Evolutionary conservation across 2,113 vertebrate genomes (phyloP).

Genomic region (Genyomyrus donnyi): DNA sequence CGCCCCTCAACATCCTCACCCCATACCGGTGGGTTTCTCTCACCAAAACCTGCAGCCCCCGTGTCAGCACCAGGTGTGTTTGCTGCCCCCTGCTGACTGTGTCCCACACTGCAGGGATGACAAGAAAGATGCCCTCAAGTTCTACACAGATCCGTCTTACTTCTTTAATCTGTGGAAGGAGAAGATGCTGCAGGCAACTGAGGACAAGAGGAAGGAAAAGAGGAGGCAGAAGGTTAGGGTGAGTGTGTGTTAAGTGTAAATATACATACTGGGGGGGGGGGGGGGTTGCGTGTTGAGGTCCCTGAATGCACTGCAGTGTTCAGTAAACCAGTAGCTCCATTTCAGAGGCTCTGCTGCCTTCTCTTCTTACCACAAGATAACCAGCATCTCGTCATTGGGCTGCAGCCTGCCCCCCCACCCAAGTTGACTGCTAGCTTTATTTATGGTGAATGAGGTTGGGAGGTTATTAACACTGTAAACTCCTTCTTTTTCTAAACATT

Average conservation of each 20-base stretch:
- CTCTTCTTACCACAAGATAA: not conserved
- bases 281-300: not conserved
- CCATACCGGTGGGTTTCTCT: slow-evolving; percentile 67
- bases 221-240: slow-evolving; percentile 77
- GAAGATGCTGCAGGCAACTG: slow-evolving; percentile 90
- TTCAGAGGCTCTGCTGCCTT: not conserved
- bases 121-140: slow-evolving; percentile 83
- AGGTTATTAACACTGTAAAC: not conserved
- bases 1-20: slow-evolving; percentile 81
- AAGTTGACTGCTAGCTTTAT: not conserved
- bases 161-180: slow-evolving; percentile 93
- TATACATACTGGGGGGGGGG: not conserved
- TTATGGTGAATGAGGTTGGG: not conserved
- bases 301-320: not conserved
- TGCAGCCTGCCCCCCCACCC: not conserved
- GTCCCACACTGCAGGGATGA: slow-evolving; percentile 63
- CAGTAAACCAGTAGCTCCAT: not conserved
- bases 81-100: not conserved
- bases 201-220: slow-evolving; percentile 89
- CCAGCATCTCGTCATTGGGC: not conserved
- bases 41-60: not conserved
- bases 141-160: slow-evolving; percentile 88
- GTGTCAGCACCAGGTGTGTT: not conserved
- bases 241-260: slow-evolving; percentile 13
- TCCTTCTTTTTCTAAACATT: not conserved